Conservation (phyloP, 2,113 vertebrate genomes). For the Anguilla japonica region DNA sequence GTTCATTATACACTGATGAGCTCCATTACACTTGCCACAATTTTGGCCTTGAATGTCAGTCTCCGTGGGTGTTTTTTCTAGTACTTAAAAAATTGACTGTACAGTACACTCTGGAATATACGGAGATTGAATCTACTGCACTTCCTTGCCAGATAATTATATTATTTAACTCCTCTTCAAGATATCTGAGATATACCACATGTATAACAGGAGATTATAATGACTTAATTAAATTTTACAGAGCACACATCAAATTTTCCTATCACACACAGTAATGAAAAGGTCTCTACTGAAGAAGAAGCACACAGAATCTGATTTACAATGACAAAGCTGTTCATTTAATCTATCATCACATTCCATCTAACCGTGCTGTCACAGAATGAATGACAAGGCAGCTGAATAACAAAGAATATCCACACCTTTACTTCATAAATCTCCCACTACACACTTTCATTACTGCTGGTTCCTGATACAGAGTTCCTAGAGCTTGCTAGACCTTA, state of each 20-base stretch:
- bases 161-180: slow-evolving; percentile 30
- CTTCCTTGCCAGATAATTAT: slow-evolving; percentile 24
- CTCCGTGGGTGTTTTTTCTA: slow-evolving; percentile 18
- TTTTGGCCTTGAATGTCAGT: slow-evolving; percentile 23
- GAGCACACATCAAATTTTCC: slow-evolving; percentile 33
- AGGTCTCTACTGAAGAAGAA: slow-evolving; percentile 18
- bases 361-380: slow-evolving; percentile 4
- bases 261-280: slow-evolving; percentile 25
- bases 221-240: slow-evolving; percentile 40
- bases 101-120: slow-evolving; percentile 3
- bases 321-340: slow-evolving; percentile 34
- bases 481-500: not conserved
- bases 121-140: slow-evolving; percentile 23
- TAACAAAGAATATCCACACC: slow-evolving; percentile 24
- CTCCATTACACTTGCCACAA: slow-evolving; percentile 19
- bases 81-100: slow-evolving; percentile 18
- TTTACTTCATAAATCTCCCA: slow-evolving; percentile 15
- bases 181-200: slow-evolving; percentile 20
- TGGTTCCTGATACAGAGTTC: not conserved
- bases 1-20: slow-evolving; percentile 15
- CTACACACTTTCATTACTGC: slow-evolving; percentile 1
- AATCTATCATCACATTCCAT: slow-evolving; percentile 20
- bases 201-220: slow-evolving; percentile 36
- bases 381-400: slow-evolving; percentile 19
- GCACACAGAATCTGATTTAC: slow-evolving; percentile 23